These are phyloP conservation scores for Enhydra lutris DNA, from an alignment of 2,113 vertebrate species.

Conservation along the genomic window DNA sequence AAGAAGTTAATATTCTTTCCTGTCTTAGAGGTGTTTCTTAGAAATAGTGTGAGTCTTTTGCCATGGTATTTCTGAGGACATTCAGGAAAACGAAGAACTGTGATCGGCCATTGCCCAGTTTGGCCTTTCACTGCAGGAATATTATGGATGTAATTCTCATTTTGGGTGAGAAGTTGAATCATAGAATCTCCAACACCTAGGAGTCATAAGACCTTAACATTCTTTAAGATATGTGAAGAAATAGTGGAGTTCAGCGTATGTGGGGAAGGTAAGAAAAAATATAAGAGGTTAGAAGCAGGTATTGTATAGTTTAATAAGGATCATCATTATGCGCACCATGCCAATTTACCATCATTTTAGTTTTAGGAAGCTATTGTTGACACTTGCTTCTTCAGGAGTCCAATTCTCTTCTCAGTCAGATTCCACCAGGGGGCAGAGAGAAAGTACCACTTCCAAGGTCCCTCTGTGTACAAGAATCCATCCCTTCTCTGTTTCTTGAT, in stretches of 20 bases:
- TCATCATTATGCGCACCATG: background rate
- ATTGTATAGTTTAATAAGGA: background rate
- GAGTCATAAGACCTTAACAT: background rate
- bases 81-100: background rate
- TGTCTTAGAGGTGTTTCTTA: background rate
- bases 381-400: background rate
- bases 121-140: background rate
- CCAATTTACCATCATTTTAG: background rate
- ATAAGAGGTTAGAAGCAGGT: background rate
- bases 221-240: background rate
- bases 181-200: background rate
- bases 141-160: background rate
- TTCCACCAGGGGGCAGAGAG: background rate
- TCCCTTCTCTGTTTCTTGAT: background rate
- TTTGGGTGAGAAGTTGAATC: background rate
- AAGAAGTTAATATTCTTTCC: background rate
- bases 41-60: background rate
- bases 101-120: background rate
- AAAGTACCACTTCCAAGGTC: background rate
- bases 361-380: background rate
- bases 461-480: background rate
- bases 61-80: background rate
- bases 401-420: background rate
- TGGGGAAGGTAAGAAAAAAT: background rate
- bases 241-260: background rate